phyloP scores from a whole-genome alignment of 2,888 invertebrate genomes.

The Chirona hameri region DNA sequence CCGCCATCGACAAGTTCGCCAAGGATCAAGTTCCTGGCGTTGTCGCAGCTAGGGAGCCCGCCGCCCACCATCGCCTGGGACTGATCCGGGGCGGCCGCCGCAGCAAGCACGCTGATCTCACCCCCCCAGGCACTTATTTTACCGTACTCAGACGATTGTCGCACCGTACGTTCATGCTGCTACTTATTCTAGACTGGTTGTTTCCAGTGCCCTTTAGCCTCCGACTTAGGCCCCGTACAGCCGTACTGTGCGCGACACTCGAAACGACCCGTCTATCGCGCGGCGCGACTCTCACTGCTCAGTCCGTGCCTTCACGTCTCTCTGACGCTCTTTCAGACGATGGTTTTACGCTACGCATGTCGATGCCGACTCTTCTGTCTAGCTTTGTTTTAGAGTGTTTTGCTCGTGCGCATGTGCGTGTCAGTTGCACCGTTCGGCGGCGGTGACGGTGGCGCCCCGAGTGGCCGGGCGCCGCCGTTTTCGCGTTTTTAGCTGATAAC shows the following conservation, averaged over 20 bases:
- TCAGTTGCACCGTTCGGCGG: neutral
- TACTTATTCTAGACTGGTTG: neutral
- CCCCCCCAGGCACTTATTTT: neutral
- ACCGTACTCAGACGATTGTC: neutral
- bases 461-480: neutral
- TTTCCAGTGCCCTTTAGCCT: neutral
- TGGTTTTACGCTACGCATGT: neutral
- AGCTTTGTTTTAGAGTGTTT: slow-evolving; percentile 1
- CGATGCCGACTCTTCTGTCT: neutral
- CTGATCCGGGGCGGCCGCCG: neutral
- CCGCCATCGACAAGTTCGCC: slow-evolving; percentile 1
- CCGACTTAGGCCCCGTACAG: neutral
- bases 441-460: neutral
- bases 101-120: neutral
- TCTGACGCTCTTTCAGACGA: neutral
- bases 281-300: neutral
- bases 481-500: neutral
- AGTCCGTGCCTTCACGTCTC: neutral
- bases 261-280: neutral
- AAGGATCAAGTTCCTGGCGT: slow-evolving; percentile 3
- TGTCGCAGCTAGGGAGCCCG: slow-evolving; percentile 13
- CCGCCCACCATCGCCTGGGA: neutral
- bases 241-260: neutral
- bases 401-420: slow-evolving; percentile 3
- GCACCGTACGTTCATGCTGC: too few relatives aligned